Percentiles rank a stretch among this genome's conserved stretches.
Conservation (phyloP, 1,140 invertebrate species). For the Venturia canescens region DNA sequence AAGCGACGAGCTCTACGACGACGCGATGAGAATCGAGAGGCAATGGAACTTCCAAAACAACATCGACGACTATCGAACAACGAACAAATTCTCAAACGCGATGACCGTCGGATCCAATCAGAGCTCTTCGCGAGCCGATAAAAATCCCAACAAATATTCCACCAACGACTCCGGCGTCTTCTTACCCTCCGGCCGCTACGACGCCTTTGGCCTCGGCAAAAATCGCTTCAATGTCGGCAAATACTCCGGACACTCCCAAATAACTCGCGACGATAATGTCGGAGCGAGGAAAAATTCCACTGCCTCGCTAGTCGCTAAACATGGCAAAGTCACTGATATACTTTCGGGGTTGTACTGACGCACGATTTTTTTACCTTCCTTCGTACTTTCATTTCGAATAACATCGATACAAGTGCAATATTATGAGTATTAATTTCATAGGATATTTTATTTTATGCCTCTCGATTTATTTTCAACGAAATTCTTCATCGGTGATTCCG, state of each 20-base stretch:
- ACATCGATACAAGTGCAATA: conserved; percentile 48
- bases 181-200: conserved; percentile 63
- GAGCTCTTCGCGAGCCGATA: conserved; percentile 10
- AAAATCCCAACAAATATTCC: conserved; percentile 55
- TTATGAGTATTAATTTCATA: conserved; percentile 43
- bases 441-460: background rate
- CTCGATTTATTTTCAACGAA: no score
- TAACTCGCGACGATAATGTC: conserved; percentile 56
- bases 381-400: background rate
- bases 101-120: conserved; percentile 13
- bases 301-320: conserved; percentile 56
- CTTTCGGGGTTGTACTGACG: conserved; percentile 72
- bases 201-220: conserved; percentile 71
- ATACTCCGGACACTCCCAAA: conserved; percentile 69
- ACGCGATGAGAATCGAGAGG: conserved; percentile 49
- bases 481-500: no score
- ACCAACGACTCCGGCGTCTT: conserved; percentile 67
- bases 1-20: conserved; percentile 68
- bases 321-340: conserved; percentile 74
- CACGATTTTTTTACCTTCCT: background rate
- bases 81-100: conserved; percentile 45
- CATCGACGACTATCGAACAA: conserved; percentile 52
- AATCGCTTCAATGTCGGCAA: conserved; percentile 73
- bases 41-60: conserved; percentile 61
- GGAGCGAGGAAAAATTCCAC: conserved; percentile 61